Conservation (phyloP, 2,888 invertebrate genomes). For the Coecobrya sp. region DNA sequence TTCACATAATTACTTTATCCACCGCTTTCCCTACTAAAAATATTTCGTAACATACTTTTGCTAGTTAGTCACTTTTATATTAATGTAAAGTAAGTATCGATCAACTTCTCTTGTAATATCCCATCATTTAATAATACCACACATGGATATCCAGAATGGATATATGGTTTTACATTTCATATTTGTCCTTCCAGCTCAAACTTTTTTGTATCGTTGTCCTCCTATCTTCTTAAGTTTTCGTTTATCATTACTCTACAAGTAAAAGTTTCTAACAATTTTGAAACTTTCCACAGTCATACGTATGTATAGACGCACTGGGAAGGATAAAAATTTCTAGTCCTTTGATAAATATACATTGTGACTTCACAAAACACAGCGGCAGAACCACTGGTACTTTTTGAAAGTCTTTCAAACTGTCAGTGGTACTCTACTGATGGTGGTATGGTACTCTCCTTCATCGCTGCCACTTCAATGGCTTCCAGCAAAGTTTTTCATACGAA, state of each 20-base stretch:
- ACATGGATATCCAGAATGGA: neutral
- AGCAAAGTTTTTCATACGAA: constrained; percentile 37
- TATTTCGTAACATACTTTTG: too few species aligned
- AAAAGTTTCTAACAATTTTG: constrained; percentile 60
- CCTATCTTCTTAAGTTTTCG: constrained; percentile 59
- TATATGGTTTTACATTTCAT: neutral
- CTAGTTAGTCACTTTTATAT: too few species aligned
- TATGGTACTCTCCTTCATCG: neutral
- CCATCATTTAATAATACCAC: neutral
- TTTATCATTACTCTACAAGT: constrained; percentile 65
- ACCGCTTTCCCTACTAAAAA: too few species aligned
- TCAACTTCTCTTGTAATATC: neutral
- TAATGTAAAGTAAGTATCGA: neutral
- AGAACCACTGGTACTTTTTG: constrained; percentile 47
- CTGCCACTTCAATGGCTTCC: constrained; percentile 53
- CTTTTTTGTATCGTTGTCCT: constrained; percentile 50
- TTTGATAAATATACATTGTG: constrained; percentile 39
- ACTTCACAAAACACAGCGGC: constrained; percentile 22
- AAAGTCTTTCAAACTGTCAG: constrained; percentile 66
- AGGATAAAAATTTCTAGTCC: constrained; percentile 10
- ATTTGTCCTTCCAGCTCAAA: constrained; percentile 5
- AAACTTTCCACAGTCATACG: constrained; percentile 21
- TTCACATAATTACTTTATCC: neutral
- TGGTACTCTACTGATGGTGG: neutral
- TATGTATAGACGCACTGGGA: neutral